Base-by-base conservation (phyloP, 2,797 vertebrate species). In the Astyanax mexicanus region DNA sequence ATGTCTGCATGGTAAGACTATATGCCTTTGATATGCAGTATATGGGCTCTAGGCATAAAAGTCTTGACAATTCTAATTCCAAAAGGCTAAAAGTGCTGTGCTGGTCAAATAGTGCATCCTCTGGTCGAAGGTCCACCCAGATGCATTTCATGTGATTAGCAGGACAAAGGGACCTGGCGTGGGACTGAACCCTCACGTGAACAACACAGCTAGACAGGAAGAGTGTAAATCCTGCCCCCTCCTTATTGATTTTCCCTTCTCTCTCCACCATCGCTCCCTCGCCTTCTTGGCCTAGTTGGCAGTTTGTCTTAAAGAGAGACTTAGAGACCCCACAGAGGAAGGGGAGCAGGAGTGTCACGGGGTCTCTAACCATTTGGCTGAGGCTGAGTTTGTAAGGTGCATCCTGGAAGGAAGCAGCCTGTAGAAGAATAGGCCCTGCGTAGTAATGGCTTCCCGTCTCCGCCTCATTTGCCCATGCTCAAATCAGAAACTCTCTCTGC, bases 341-440 rank as follows among this genome's bases (percentile, higher is more conserved):
- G 88, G 82, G 81, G 84, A 45, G 87, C 77, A 76, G 72, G 75
- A 72, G 85, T 51, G 76, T 80, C 71, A 44, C 61, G 75, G 61
- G 79, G 74, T 70, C 40, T 65, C 47, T 74, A 61, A 68, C 76
- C 68, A 74, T 4, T 11, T 68, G 54, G 58, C 42, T 69, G 52
- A 62, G 35, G 77, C 83, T 80, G 80, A 72, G 83, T 85, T 91
- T 84, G 75, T 57, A 78, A 78, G 81, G 77, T 85, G 85, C 85
- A 86, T 91, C 90, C 89, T 89, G 87, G 85, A 87, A 92, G 92
- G 92, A 93, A 93, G 79, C 75, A 10, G 38, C 21, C 68, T 80
- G 84, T 83, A 91, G 88, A 92, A 93, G 92, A 93, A 92, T 92
- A 87, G 91, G 83, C 81, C 82, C 80, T 89, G 87, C 82, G 82